phyloP scores from a whole-genome alignment of 1,140 invertebrate genomes.

The Drosophila insularis region DNA sequence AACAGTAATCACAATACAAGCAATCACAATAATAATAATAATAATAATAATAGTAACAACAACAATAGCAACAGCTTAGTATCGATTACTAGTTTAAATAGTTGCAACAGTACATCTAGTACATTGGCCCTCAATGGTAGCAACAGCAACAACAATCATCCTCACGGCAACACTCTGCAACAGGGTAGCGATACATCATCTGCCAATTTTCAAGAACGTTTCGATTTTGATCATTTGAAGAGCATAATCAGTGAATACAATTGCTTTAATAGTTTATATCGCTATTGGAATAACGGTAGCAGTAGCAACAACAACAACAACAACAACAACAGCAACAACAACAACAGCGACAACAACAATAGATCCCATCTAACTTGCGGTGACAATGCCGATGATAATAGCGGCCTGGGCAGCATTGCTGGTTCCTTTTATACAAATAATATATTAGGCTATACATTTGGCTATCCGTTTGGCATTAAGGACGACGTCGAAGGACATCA shows the following conservation, averaged over 20 bases:
- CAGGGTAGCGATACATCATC: conserved; percentile 72
- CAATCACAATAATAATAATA: conserved; percentile 17
- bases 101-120: conserved; percentile 57
- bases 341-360: conserved; percentile 17
- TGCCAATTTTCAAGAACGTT: conserved; percentile 76
- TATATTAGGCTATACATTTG: conserved; percentile 81
- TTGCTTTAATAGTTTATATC: conserved; percentile 74
- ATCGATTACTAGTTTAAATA: conserved; percentile 67
- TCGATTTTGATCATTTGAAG: conserved; percentile 77
- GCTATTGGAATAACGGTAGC: conserved; percentile 71
- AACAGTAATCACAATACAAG: conserved; percentile 22
- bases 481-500: conserved; percentile 47
- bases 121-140: conserved; percentile 50
- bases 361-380: conserved; percentile 22
- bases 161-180: not conserved
- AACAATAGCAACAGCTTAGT: conserved; percentile 57
- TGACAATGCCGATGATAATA: conserved; percentile 53
- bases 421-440: conserved; percentile 77
- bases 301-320: conserved; percentile 23
- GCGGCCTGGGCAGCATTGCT: conserved; percentile 49
- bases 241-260: conserved; percentile 71
- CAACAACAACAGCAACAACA: conserved; percentile 1
- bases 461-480: conserved; percentile 68
- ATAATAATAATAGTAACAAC: too few species aligned
- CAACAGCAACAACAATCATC: conserved; percentile 22